Base-by-base conservation (phyloP, 2,888 invertebrate species). In the Suillia variegata region DNA sequence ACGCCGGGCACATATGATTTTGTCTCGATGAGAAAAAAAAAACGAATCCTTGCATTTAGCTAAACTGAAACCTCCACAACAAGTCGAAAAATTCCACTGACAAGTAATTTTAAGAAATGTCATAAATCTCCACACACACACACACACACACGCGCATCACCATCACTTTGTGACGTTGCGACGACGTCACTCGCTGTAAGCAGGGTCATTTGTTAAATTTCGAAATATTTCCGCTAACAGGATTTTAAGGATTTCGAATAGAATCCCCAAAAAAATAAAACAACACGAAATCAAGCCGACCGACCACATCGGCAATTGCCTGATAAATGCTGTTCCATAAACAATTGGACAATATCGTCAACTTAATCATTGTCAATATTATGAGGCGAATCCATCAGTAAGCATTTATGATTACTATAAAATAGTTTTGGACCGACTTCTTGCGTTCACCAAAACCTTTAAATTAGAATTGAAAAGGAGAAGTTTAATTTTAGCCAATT, bases 41-140 rank as follows among this genome's bases (percentile, higher is more conserved):
- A 18, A 3, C 13, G 20, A 53, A 20, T n/a, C 2, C 17, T 18
- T 1, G 38, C 20, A 20, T 3, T 2, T 21, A 38, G 20, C 6
- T 6, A 18, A 20, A 20, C 12, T 13, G n/a, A 20, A 20, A 34
- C 3, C 5, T 10, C 22, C 13, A 34, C 22, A 18, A 2, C 42
- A 18, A 42, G 3, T 54, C 24, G 18, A 24, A 42, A 31, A 33
- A 51, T 45, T 56, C 47, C 47, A 31, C 20, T 61, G 63, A 61
- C 63, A 63, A 59, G 59, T 61, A 58, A 56, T 55, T 65, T 62
- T 57, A 45, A 45, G 53, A 24, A 56, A 62, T 55, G 58, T 54
- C 67, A 67, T 67, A 67, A 65, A 67, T 67, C 64, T 65, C 62
- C 34, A n/a, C n/a, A n/a, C n/a, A n/a, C n/a, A n/a, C n/a, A n/a